Evolutionary conservation across 2,113 vertebrate species (phyloP), one percentile per base, ranked within the genome.

Genomic region (Rhinopomastus cyanomelas): DNA sequence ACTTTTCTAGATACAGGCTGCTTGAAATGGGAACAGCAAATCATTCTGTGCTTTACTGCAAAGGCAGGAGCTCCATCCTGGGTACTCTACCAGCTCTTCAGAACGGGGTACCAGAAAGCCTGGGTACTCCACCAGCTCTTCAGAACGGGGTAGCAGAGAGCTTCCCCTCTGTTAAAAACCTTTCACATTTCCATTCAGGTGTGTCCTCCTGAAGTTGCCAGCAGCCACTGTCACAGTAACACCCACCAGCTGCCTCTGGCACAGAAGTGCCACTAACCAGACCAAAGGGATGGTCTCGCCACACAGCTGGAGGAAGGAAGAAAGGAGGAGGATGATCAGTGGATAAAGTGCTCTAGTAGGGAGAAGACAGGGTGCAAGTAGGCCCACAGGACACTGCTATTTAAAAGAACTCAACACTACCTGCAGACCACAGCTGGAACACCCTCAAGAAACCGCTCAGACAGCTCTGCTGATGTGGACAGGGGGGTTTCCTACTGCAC

Each of bases 401-500:
- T 93, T n/a, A 62, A 84, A 86, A 73, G 23, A 88, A 81, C 60
- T 37, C 30, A 22, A 5, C 11, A 32, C 27, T 52, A 36, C 52
- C 71, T 88, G 80, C 87, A 88, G 94, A 91, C 83, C 85, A 89
- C 74, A 39, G 49, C 53, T 79, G 88, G 64, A 84, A 90, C 42
- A n/a, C 52, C 42, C 85, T 67, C 19, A 73, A 88, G 74, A 81
- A 92, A 67, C 74, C 34, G 48, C 67, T 90, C 60, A 32, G 51
- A 67, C 52, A 39, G 30, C 34, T 74, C 61, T 80, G 78, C 60
- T 86, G 44, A 73, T 71, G 75, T 37, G 67, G 87, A 73, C 79
- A 90, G 83, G 77, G 74, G 94, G 76, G 93, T 94, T 95, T 91
- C 48, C 80, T 87, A 80, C 73, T 87, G 95, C 77, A 55, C 85